phyloP scores from a whole-genome alignment of 2,797 vertebrate species.

The Sarcoramphus papa region DNA sequence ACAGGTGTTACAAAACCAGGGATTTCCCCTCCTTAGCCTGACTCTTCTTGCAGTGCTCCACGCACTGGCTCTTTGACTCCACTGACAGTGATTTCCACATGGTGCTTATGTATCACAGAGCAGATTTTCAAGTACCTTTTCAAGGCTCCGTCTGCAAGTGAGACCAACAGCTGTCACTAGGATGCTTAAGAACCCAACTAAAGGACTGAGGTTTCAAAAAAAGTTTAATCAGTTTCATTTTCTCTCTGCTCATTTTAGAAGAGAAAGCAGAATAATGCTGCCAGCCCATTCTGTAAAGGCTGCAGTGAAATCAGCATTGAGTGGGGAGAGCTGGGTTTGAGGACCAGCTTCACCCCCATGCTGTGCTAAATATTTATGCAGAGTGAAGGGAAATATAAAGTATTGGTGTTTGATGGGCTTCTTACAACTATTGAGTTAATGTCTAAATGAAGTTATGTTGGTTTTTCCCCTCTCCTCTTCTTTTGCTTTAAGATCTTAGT shows the following conservation, averaged over 20 bases:
- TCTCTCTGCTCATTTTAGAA: neutral
- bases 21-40: neutral
- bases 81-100: neutral
- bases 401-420: neutral
- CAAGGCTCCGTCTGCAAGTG: neutral
- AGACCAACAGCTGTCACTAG: neutral
- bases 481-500: neutral
- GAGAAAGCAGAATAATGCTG: neutral
- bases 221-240: neutral
- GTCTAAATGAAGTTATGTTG: neutral
- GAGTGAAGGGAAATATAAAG: neutral
- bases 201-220: neutral
- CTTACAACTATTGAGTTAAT: neutral
- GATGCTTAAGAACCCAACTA: neutral
- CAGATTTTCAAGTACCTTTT: conserved; percentile 6
- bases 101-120: neutral
- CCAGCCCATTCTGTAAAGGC: neutral
- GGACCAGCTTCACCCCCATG: neutral
- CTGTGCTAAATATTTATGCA: neutral
- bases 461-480: neutral
- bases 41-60: neutral
- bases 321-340: neutral
- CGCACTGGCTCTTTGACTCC: neutral
- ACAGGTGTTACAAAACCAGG: neutral
- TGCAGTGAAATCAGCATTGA: neutral